Evolutionary conservation across 2,888 invertebrate species (phyloP), one percentile per base, ranked within the genome.

Genomic region (Eudemis profundana): DNA sequence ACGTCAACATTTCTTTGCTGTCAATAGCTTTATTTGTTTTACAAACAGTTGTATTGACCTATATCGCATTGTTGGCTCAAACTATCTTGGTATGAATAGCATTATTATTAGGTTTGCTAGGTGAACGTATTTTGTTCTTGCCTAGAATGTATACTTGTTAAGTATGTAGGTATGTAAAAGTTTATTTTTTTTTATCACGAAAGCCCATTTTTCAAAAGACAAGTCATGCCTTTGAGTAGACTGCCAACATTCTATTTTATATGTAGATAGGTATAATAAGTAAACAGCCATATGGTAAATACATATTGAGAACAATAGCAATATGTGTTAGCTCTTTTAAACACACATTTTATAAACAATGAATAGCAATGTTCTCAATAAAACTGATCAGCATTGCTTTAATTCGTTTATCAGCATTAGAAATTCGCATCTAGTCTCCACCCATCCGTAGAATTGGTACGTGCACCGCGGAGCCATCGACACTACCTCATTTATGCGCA

Each of bases 1-100:
- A 78, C 74, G 78, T 77, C 80, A 81, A 82, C 80, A 83, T 79
- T 78, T 75, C 74, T 73, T 75, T 71, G 67, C 69, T 72, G 68
- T 71, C 53, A 61, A 47, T 40, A 46, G 57, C 29, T n/a, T 54
- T 50, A 49, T 54, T 53, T 64, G 57, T 53, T 65, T 60, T 29
- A 47, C 51, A 61, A 68, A 65, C 53, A 57, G 47, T 33, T 15
- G 38, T 56, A 44, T 50, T 38, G 51, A 19, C 27, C 14, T 51
- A 65, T 40, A 53, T 59, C 59, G 47, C 49, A 38, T 56, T 66
- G 54, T 54, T 5, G 14, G 23, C 27, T 38, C 19, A 51, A 38
- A 64, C 42, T n/a, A 62, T 56, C 33, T 64, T 23, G 50, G n/a
- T 29, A 23, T 44, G 4, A 38, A 15, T 27, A 10, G 10, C 10